Evolutionary conservation across 2,797 vertebrate genomes (phyloP), one percentile per base, ranked within the genome.

Genomic region (Astyanax mexicanus): DNA sequence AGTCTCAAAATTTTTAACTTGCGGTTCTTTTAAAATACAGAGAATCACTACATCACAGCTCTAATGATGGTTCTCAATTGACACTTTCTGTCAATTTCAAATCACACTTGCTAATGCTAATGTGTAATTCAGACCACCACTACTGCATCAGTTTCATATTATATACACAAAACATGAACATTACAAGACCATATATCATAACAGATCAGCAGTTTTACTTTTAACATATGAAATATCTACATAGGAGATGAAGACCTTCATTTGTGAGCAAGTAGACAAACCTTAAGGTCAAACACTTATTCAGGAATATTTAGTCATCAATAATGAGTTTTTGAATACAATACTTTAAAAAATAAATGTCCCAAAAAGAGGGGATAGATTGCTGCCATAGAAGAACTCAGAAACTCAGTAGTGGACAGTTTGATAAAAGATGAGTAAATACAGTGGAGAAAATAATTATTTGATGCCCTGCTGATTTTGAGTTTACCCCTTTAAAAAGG

Each of bases 111-210:
- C 5, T 32, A 29, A 35, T 13, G 27, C 27, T 2, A 57, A 6
- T 55, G 6, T 60, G 25, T 37, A 11, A 11, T 23, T 7, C 3
- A 55, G 35, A 65, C 8, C 27, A 44, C 12, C 25, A 23, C 13
- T 54, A 37, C 5, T n/a, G 47, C 32, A 51, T 49, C 32, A 40
- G 15, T 51, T 21, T 52, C 3, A 25, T 29, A 5, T 49, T 77
- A 69, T 80, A 69, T 66, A 80, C 74, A 81, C 35, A 75, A 57
- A 23, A 1, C n/a, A 32, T 47, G 7, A 42, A 17, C 40, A 58
- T 60, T 23, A 67, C 51, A 52, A 70, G 65, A 69, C 69, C 67
- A 75, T 42, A 70, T 65, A n/a, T n/a, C n/a, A n/a, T n/a, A 25
- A 51, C 37, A 42, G 42, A 65, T 55, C 11, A 65, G 38, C 17